phyloP scores from a whole-genome alignment of 2,888 invertebrate genomes.

The Diadegma fenestrale region DNA sequence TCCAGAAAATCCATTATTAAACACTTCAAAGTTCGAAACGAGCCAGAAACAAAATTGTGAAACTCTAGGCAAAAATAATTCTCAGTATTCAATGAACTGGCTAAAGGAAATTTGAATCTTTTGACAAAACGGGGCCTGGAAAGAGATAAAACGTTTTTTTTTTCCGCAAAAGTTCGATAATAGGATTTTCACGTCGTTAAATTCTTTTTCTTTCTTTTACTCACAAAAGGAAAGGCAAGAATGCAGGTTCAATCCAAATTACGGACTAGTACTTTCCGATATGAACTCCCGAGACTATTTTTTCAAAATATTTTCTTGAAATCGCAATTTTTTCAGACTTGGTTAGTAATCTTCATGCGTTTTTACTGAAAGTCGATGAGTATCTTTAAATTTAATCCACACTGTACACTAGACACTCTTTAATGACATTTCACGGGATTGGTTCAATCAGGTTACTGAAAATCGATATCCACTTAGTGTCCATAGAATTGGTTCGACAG shows the following conservation, averaged over 20 bases:
- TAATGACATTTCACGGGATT: neutral
- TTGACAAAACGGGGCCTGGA: neutral
- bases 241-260: neutral
- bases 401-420: neutral
- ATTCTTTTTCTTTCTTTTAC: neutral
- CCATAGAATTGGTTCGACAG: neutral
- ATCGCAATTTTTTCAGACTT: neutral
- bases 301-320: neutral
- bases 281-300: neutral
- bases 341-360: neutral
- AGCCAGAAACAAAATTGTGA: neutral
- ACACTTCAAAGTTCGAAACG: neutral
- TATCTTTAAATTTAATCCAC: neutral
- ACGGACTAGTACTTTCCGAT: neutral
- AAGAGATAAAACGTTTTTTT: neutral
- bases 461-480: neutral
- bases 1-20: neutral
- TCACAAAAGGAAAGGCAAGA: neutral
- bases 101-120: neutral
- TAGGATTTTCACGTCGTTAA: conserved; percentile 49
- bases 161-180: conserved; percentile 16
- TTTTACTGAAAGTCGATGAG: neutral
- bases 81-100: neutral
- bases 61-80: neutral
- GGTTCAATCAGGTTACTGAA: conserved; percentile 9